Conservation (phyloP, 2,888 invertebrate genomes). For the Chelonus formosanus region DNA sequence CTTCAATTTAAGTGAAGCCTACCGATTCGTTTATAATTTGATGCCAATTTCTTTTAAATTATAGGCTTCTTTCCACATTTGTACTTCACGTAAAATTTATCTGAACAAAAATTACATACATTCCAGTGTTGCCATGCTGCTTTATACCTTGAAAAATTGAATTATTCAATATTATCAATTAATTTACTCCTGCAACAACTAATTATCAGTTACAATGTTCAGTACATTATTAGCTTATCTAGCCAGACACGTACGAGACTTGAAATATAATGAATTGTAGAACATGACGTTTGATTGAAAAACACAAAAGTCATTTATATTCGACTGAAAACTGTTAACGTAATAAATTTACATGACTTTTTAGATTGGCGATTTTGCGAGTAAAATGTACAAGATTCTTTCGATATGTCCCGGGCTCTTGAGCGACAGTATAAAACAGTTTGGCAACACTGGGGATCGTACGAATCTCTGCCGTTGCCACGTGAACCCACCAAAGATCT, state of each 20-base stretch:
- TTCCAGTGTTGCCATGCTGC: slow-evolving; percentile 6
- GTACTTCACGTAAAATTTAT: slow-evolving; percentile 12
- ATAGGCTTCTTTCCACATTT: slow-evolving; percentile 5
- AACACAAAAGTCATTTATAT: background rate
- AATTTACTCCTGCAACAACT: no score
- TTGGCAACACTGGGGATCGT: slow-evolving; percentile 42
- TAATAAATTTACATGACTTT: slow-evolving; percentile 35
- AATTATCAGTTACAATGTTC: background rate
- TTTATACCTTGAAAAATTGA: no score
- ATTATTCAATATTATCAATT: no score
- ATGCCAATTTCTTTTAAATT: slow-evolving; percentile 2
- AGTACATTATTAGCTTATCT: slow-evolving; percentile 6
- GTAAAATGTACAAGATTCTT: slow-evolving; percentile 19
- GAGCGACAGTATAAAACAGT: slow-evolving; percentile 12
- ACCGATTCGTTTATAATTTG: no score
- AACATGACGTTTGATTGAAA: slow-evolving; percentile 6
- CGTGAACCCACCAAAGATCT: slow-evolving; percentile 43
- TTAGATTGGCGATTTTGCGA: slow-evolving; percentile 33
- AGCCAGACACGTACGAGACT: background rate
- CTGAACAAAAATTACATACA: slow-evolving; percentile 3
- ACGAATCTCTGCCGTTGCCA: slow-evolving; percentile 45
- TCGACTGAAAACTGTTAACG: slow-evolving; percentile 15
- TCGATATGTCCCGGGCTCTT: slow-evolving; percentile 12
- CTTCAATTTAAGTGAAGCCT: no score
- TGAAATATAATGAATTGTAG: background rate